phyloP scores from a whole-genome alignment of 2,113 vertebrate species.

The Clarias gariepinus region DNA sequence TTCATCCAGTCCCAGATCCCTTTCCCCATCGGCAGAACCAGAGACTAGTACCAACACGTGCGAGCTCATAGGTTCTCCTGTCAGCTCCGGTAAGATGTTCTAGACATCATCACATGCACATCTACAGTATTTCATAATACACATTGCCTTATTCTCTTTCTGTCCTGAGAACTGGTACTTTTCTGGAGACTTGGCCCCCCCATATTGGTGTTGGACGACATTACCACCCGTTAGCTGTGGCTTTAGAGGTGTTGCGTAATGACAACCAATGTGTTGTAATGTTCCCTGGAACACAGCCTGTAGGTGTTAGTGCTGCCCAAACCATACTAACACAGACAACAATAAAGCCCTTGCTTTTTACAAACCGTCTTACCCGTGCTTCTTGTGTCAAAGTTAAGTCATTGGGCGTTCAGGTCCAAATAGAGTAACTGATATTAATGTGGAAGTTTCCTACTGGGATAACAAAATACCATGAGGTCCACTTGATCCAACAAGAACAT shows the following conservation, averaged over 20 bases:
- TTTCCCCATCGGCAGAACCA: slow-evolving; percentile 42
- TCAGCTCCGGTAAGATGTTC: slow-evolving; percentile 74
- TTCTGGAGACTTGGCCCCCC: slow-evolving; percentile 17
- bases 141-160: not conserved
- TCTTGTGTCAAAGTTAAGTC: not conserved
- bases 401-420: not conserved
- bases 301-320: slow-evolving; percentile 57
- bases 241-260: slow-evolving; percentile 62
- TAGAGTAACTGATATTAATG: not conserved
- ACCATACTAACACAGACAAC: slow-evolving; percentile 39
- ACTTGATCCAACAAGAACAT: not conserved
- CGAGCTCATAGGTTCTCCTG: slow-evolving; percentile 62
- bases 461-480: not conserved
- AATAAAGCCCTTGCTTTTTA: not conserved
- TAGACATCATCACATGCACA: not conserved
- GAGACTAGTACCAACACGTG: slow-evolving; percentile 44
- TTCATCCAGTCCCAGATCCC: slow-evolving; percentile 59
- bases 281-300: slow-evolving; percentile 60
- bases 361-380: not conserved
- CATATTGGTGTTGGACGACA: slow-evolving; percentile 48
- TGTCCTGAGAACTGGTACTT: not conserved
- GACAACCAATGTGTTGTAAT: slow-evolving; percentile 59
- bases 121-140: slow-evolving; percentile 1
- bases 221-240: slow-evolving; percentile 51
- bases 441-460: not conserved